phyloP scores from a whole-genome alignment of 1,140 invertebrate genomes.

The Drosophila aff. region DNA sequence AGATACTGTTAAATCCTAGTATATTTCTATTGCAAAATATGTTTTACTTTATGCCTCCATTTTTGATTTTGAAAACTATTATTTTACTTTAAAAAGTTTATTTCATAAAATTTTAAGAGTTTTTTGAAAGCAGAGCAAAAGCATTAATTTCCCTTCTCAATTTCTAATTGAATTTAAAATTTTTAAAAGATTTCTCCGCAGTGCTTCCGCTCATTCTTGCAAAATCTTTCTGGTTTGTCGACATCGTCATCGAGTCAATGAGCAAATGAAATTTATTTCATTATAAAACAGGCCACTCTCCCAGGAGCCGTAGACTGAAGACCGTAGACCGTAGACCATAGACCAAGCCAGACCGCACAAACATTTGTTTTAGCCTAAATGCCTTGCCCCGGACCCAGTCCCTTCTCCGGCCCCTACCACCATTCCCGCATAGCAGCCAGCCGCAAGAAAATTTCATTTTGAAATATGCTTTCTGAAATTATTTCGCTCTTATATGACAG shows the following conservation, averaged over 20 bases:
- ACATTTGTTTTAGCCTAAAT: slow-evolving; percentile 76
- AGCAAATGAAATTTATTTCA: slow-evolving; percentile 83
- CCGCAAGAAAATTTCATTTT: slow-evolving; percentile 83
- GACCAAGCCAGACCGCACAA: slow-evolving; percentile 50
- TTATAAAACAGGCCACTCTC: slow-evolving; percentile 69
- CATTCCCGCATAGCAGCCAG: slow-evolving; percentile 27
- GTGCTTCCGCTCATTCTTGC: slow-evolving; percentile 5
- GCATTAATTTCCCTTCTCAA: rapidly evolving
- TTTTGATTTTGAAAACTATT: background rate
- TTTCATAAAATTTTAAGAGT: background rate
- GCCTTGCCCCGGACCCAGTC: slow-evolving; percentile 8
- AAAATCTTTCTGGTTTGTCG: slow-evolving; percentile 45
- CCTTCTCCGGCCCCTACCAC: background rate
- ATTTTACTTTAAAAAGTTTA: background rate
- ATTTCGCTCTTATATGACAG: slow-evolving; percentile 80
- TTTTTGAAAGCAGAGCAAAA: too few species aligned
- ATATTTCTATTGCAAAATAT: background rate
- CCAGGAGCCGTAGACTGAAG: slow-evolving; percentile 28
- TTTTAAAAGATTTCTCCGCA: background rate
- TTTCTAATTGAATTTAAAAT: background rate
- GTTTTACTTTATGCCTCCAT: rapidly evolving
- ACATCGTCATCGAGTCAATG: slow-evolving; percentile 77
- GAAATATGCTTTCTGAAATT: slow-evolving; percentile 82
- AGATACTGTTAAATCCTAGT: background rate
- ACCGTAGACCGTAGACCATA: slow-evolving; percentile 18